Evolutionary conservation across 2,888 invertebrate species (phyloP).

Genomic region (Zaprionus bogoriensis): DNA sequence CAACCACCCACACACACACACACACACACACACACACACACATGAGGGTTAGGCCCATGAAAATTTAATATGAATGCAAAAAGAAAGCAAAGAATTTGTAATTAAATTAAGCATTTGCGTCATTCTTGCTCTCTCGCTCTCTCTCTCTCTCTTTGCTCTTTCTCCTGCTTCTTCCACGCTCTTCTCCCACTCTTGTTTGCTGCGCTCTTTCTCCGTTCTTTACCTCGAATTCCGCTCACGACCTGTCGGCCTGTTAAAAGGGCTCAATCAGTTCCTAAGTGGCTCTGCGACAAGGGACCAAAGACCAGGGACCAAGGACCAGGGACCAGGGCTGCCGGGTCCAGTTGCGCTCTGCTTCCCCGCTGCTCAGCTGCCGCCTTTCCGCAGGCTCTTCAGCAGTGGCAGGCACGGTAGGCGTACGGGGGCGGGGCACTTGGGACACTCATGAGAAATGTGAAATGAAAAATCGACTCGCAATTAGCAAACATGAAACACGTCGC

Average conservation of each 20-base stretch:
- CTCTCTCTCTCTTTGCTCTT: neutral
- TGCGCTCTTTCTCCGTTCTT: neutral
- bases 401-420: neutral
- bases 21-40: conserved; percentile 1
- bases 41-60: conserved; percentile 38
- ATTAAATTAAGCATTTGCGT: conserved; percentile 72
- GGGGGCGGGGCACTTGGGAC: conserved; percentile 12
- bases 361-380: no score
- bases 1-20: neutral
- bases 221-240: conserved; percentile 51
- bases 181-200: neutral
- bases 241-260: conserved; percentile 25
- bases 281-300: conserved; percentile 34
- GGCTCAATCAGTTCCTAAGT: conserved; percentile 66
- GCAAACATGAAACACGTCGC: conserved; percentile 73
- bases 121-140: conserved; percentile 6
- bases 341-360: no score
- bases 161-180: neutral
- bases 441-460: conserved; percentile 71
- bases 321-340: neutral
- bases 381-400: neutral
- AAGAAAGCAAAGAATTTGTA: conserved; percentile 74
- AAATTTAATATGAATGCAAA: conserved; percentile 64
- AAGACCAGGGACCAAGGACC: neutral
- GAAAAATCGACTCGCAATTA: conserved; percentile 79